phyloP scores from a whole-genome alignment of 1,140 invertebrate species.

The Saccostrea glomerata region DNA sequence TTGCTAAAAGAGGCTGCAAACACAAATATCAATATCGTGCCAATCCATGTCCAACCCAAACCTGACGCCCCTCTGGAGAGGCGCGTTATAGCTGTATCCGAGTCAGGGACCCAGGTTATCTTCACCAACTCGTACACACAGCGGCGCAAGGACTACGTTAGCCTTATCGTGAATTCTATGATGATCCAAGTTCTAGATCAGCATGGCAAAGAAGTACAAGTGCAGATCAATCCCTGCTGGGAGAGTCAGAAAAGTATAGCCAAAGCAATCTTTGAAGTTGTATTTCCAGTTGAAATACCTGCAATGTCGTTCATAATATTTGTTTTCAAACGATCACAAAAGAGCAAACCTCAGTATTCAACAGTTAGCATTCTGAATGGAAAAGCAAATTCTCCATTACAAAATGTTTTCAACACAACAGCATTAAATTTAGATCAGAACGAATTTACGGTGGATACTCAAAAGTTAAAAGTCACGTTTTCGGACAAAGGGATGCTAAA shows the following conservation, averaged over 20 bases:
- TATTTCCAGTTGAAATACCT: conserved; percentile 63
- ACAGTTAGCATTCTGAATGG: conserved; percentile 57
- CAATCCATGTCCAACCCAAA: conserved; percentile 9
- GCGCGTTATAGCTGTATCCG: conserved; percentile 46
- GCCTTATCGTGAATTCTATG: conserved; percentile 55
- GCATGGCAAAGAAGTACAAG: conserved; percentile 53
- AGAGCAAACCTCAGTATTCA: conserved; percentile 48
- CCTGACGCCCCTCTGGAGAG: conserved; percentile 39
- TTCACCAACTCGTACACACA: conserved; percentile 68
- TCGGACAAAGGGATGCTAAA: conserved; percentile 60
- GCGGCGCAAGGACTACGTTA: conserved; percentile 62
- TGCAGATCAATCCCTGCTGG: conserved; percentile 67
- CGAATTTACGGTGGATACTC: conserved; percentile 47
- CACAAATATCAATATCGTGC: conserved; percentile 38
- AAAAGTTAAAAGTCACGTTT: conserved; percentile 59
- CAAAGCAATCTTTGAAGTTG: conserved; percentile 57
- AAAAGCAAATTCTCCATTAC: conserved; percentile 36
- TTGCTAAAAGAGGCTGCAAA: conserved; percentile 56
- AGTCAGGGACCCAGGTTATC: conserved; percentile 52
- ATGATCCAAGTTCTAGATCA: conserved; percentile 51
- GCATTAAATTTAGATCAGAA: background rate
- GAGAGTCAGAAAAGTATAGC: conserved; percentile 49
- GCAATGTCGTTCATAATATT: conserved; percentile 60
- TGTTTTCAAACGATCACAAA: conserved; percentile 46
- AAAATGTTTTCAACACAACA: conserved; percentile 3